These are phyloP conservation scores for Bucco capensis DNA, from an alignment of 2,113 vertebrate species.

Conservation along the genomic window DNA sequence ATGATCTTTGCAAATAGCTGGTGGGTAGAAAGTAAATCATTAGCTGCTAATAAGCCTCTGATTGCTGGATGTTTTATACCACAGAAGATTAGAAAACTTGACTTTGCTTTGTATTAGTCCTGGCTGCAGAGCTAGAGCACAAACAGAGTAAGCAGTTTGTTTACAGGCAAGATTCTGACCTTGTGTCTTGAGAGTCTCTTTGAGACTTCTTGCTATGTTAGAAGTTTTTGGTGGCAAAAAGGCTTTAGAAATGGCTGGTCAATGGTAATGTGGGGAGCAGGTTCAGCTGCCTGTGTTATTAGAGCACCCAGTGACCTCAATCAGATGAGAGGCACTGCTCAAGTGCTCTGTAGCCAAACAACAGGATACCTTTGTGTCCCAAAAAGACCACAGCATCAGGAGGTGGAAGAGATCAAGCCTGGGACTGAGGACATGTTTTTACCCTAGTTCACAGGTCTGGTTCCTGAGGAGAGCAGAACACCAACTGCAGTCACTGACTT, in stretches of 20 bases:
- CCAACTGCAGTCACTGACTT: background rate
- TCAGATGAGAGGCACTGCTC: rapidly evolving
- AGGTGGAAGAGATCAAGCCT: background rate
- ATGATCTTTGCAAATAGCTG: constrained; percentile 64
- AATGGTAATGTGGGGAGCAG: background rate
- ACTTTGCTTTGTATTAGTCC: background rate
- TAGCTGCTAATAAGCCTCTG: constrained; percentile 39
- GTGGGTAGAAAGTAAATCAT: constrained; percentile 51
- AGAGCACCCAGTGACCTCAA: background rate
- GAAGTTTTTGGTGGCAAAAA: background rate
- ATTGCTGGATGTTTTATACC: constrained; percentile 8
- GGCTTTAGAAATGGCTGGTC: background rate
- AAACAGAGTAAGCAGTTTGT: background rate
- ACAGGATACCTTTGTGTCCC: background rate
- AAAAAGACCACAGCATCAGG: background rate
- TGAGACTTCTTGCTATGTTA: background rate
- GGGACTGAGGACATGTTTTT: background rate
- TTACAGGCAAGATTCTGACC: background rate
- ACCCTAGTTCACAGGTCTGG: background rate
- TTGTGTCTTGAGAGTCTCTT: background rate
- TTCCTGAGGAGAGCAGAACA: background rate
- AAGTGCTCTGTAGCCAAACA: background rate
- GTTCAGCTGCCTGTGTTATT: background rate
- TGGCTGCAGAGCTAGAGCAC: background rate
- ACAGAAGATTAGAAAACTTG: constrained; percentile 14